Conservation (phyloP, 2,797 vertebrate genomes). For the Lacerta viridis region DNA sequence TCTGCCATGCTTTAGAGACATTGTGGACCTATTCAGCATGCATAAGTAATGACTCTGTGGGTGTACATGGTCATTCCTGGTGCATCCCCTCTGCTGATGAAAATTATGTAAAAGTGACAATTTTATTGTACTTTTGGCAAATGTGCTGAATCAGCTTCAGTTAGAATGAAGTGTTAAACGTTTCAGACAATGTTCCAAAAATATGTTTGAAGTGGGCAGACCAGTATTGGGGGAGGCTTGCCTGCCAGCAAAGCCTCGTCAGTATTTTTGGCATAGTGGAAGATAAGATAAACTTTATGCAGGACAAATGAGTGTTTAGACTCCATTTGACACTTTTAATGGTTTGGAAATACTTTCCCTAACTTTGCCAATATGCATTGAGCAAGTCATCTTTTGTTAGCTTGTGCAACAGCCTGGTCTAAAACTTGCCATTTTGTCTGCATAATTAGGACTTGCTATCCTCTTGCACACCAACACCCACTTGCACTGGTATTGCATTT, state of each 20-base stretch:
- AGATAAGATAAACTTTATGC: background rate
- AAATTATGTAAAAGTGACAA: background rate
- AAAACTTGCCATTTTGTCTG: constrained; percentile 2
- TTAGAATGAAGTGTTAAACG: background rate
- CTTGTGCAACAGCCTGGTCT: background rate
- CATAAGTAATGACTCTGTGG: background rate
- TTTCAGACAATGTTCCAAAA: constrained; percentile 3
- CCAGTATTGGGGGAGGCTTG: background rate
- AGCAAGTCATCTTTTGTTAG: background rate
- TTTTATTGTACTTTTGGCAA: background rate
- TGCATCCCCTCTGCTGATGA: background rate
- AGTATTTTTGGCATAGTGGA: background rate
- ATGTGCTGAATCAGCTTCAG: background rate
- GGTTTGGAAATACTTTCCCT: background rate
- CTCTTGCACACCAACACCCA: background rate
- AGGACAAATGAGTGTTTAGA: background rate
- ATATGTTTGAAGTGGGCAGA: background rate
- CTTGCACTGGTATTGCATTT: background rate
- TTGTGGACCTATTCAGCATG: too few species aligned
- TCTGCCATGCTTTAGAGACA: too few species aligned
- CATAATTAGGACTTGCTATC: background rate
- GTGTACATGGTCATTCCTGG: background rate
- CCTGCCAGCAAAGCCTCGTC: background rate
- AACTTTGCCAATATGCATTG: background rate
- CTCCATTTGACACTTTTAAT: background rate